Conservation (phyloP, 2,888 invertebrate species). For the Caenorhabditis becei region DNA sequence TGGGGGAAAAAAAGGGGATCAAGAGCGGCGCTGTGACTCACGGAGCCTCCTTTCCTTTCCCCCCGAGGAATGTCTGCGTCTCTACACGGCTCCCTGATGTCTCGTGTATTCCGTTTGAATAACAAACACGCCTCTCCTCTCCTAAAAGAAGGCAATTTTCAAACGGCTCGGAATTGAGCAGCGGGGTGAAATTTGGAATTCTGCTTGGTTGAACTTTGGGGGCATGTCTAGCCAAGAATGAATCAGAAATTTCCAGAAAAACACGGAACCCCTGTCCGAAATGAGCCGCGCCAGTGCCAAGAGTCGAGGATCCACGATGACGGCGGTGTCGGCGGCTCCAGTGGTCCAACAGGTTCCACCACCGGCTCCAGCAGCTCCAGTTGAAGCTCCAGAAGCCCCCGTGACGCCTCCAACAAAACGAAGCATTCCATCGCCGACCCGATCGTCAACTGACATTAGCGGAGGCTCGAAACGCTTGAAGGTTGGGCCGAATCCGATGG, state of each 20-base stretch:
- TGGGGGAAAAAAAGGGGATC: too few species aligned
- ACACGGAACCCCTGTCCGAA: constrained; percentile 18
- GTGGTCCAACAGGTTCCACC: constrained; percentile 1
- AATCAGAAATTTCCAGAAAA: constrained; percentile 18
- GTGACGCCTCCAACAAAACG: neutral
- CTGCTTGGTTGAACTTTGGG: neutral
- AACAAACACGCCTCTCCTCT: neutral
- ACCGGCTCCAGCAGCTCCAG: neutral
- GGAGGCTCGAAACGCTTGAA: constrained; percentile 38
- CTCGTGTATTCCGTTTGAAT: neutral
- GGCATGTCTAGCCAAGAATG: neutral
- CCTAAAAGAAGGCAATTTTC: too few species aligned
- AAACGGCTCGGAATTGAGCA: too few species aligned
- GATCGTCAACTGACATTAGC: constrained; percentile 18
- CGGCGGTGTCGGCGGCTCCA: constrained; percentile 26
- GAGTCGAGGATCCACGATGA: constrained; percentile 16
- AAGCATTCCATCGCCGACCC: constrained; percentile 11
- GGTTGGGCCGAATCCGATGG: constrained; percentile 35
- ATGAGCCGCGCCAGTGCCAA: constrained; percentile 23
- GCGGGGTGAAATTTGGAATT: too few species aligned
- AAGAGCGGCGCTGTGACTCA: too few species aligned
- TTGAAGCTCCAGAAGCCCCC: neutral
- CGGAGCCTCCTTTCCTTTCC: too few species aligned
- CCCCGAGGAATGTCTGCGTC: too few species aligned
- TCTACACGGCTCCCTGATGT: neutral